Conservation (phyloP, 2,797 vertebrate species). For the Chromis chromis region DNA sequence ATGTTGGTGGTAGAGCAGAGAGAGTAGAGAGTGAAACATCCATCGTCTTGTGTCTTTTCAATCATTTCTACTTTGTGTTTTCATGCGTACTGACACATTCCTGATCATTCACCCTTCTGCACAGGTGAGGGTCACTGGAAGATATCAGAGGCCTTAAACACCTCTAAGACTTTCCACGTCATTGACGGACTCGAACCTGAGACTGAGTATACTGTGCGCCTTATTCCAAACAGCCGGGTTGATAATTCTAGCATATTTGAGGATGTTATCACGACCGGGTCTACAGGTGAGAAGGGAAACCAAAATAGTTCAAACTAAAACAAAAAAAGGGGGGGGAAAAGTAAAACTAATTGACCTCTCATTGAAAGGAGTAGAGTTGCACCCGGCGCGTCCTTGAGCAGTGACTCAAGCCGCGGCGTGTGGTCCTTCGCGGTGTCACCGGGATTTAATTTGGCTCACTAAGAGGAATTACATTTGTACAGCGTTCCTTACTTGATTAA, state of each 20-base stretch:
- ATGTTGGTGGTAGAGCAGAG: slow-evolving; percentile 10
- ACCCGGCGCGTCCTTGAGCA: slow-evolving; percentile 60
- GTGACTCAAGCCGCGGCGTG: slow-evolving; percentile 41
- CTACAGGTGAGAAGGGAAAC: slow-evolving; percentile 87
- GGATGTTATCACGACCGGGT: slow-evolving; percentile 91
- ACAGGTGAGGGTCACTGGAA: slow-evolving; percentile 90
- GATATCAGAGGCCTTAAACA: slow-evolving; percentile 88
- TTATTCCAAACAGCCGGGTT: slow-evolving; percentile 90
- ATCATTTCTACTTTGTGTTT: slow-evolving; percentile 15
- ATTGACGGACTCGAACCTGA: slow-evolving; percentile 89
- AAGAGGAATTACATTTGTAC: slow-evolving; percentile 80
- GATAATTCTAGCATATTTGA: slow-evolving; percentile 94
- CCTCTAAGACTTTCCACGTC: slow-evolving; percentile 88
- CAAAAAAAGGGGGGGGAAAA: background rate
- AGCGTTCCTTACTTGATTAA: slow-evolving; percentile 80
- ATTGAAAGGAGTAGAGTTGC: slow-evolving; percentile 20
- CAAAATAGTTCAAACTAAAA: background rate
- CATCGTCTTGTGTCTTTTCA: slow-evolving; percentile 18
- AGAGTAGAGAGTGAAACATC: slow-evolving; percentile 1
- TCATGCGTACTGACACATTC: slow-evolving; percentile 41
- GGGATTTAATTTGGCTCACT: slow-evolving; percentile 70
- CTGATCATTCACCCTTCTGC: slow-evolving; percentile 62
- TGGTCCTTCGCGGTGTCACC: slow-evolving; percentile 53
- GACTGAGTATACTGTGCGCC: slow-evolving; percentile 89
- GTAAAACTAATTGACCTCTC: slow-evolving; percentile 38